These are phyloP conservation scores for Troides aeacus DNA, from an alignment of 2,888 invertebrate species.

Conservation along the genomic window DNA sequence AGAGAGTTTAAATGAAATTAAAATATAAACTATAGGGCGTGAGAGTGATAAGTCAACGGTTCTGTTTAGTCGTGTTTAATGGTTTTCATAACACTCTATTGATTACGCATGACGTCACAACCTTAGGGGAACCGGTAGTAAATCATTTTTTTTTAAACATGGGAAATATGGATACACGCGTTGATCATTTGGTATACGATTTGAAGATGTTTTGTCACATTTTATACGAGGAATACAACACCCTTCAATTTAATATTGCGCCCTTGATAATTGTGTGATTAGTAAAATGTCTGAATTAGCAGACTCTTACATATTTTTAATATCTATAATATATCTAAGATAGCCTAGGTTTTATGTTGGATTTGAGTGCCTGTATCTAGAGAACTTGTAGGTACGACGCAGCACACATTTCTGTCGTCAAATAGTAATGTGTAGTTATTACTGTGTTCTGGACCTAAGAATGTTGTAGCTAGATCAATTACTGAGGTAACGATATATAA, in stretches of 20 bases:
- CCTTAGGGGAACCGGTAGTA: conserved; percentile 49
- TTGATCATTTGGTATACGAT: conserved; percentile 48
- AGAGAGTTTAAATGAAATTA: conserved; percentile 54
- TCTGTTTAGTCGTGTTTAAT: conserved; percentile 67
- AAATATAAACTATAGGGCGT: conserved; percentile 70
- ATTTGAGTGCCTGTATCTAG: too few relatives aligned
- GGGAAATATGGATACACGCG: conserved; percentile 52
- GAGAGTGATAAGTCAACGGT: conserved; percentile 53
- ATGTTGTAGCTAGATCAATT: too few relatives aligned
- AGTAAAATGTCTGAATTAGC: background rate
- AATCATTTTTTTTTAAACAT: conserved; percentile 52
- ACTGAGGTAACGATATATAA: too few relatives aligned
- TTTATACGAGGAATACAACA: conserved; percentile 30
- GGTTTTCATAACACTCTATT: conserved; percentile 76
- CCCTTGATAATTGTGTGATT: conserved; percentile 23
- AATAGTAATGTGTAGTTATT: too few relatives aligned
- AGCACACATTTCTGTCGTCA: too few relatives aligned
- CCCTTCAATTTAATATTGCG: conserved; percentile 27
- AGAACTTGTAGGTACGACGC: too few relatives aligned
- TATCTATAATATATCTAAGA: background rate
- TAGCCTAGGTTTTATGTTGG: too few relatives aligned
- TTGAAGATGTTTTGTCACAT: conserved; percentile 33
- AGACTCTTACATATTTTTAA: too few relatives aligned
- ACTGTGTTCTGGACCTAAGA: too few relatives aligned
- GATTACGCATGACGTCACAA: conserved; percentile 65